Conservation (phyloP, 2,113 vertebrate species). For the Illadopsis cleaveri region DNA sequence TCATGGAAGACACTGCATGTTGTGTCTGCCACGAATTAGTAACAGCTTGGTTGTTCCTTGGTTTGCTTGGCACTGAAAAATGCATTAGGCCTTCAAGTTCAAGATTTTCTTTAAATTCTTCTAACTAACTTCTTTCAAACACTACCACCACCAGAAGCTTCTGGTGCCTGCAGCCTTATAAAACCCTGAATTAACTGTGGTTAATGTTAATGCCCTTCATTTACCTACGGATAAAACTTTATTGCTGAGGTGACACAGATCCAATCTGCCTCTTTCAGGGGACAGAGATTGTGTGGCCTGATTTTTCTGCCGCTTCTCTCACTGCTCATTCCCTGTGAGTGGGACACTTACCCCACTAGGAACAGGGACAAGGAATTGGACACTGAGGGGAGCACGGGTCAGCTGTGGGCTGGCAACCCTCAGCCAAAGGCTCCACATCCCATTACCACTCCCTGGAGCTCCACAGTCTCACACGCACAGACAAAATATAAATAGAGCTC, state of each 20-base stretch:
- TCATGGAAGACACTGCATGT: background rate
- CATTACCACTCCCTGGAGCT: slow-evolving; percentile 1
- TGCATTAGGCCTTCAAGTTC: background rate
- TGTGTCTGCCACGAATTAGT: background rate
- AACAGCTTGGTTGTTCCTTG: background rate
- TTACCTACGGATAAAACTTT: background rate
- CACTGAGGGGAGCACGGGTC: background rate
- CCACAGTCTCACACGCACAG: background rate
- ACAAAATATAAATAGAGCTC: slow-evolving; percentile 54
- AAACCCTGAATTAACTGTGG: background rate
- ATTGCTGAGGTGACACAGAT: background rate
- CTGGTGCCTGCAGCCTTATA: background rate
- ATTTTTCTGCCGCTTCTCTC: background rate
- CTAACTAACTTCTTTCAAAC: background rate
- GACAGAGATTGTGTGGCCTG: background rate
- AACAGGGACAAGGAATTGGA: background rate
- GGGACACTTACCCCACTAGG: background rate
- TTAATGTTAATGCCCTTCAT: background rate
- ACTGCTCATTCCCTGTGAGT: background rate
- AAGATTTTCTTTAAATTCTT: background rate
- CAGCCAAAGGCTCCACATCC: slow-evolving; percentile 5
- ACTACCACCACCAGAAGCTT: background rate
- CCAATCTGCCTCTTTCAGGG: background rate
- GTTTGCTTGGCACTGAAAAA: background rate
- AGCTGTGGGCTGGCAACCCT: background rate